Evolutionary conservation across 2,888 invertebrate species (phyloP).

Genomic region (Syritta pipiens): DNA sequence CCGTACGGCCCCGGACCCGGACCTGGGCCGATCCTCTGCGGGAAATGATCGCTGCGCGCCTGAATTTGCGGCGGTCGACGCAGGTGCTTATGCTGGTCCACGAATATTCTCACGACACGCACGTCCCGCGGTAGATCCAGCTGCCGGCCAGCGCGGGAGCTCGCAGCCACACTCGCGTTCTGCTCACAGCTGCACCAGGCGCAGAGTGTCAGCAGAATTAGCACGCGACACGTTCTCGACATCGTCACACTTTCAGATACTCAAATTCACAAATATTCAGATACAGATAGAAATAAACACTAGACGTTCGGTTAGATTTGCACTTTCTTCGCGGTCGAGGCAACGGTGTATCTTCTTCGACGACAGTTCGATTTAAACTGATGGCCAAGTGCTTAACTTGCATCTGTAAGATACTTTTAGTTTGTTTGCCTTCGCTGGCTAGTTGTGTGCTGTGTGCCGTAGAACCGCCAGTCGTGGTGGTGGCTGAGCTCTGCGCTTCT

Average conservation of each 20-base stretch:
- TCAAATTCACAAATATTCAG: neutral
- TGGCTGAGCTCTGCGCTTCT: slow-evolving; percentile 29
- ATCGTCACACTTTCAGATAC: slow-evolving; percentile 12
- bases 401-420: slow-evolving; percentile 63
- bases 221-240: slow-evolving; percentile 28
- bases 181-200: slow-evolving; percentile 26
- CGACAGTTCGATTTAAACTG: slow-evolving; percentile 64
- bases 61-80: slow-evolving; percentile 69
- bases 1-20: slow-evolving; percentile 37
- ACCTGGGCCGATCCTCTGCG: slow-evolving; percentile 31
- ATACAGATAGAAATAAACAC: slow-evolving; percentile 3
- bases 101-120: slow-evolving; percentile 45
- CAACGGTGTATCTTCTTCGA: slow-evolving; percentile 60
- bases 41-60: slow-evolving; percentile 71
- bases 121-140: slow-evolving; percentile 57
- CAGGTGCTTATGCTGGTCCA: slow-evolving; percentile 33
- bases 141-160: slow-evolving; percentile 37
- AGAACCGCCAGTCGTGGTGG: slow-evolving; percentile 25
- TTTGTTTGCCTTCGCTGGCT: slow-evolving; percentile 45
- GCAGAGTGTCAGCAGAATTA: slow-evolving; percentile 21
- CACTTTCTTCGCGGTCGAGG: slow-evolving; percentile 50
- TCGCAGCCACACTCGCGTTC: slow-evolving; percentile 26
- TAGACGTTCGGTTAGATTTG: slow-evolving; percentile 9
- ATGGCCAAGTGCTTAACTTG: slow-evolving; percentile 60
- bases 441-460: slow-evolving; percentile 27